These are phyloP conservation scores for Ochlodes sylvanus DNA, from an alignment of 2,888 invertebrate species.

Conservation along the genomic window DNA sequence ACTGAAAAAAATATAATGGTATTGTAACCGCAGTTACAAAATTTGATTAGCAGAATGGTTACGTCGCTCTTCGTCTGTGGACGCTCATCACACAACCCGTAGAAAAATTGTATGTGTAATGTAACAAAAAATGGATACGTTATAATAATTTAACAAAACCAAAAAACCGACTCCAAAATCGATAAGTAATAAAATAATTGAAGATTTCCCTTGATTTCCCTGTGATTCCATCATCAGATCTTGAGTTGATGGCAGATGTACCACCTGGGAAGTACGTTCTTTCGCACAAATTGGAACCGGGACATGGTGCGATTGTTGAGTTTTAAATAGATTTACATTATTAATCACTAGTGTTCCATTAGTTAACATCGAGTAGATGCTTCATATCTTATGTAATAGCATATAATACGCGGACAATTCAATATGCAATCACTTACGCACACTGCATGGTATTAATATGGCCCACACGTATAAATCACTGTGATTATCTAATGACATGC, in stretches of 20 bases:
- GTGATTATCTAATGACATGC: slow-evolving; percentile 38
- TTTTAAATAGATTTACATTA: no score
- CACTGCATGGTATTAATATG: slow-evolving; percentile 27
- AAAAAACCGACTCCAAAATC: no score
- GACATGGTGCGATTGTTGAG: no score
- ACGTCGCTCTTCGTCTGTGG: slow-evolving; percentile 79
- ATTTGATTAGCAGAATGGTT: slow-evolving; percentile 84
- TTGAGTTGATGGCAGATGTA: no score
- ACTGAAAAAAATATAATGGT: slow-evolving; percentile 74
- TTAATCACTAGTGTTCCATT: no score
- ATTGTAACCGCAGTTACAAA: slow-evolving; percentile 84
- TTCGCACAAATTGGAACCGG: background rate
- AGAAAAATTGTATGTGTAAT: slow-evolving; percentile 33
- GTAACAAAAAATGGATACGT: slow-evolving; percentile 54
- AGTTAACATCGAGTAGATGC: background rate
- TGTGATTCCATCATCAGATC: no score
- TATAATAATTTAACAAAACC: no score
- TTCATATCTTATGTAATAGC: slow-evolving; percentile 1
- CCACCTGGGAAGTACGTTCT: no score
- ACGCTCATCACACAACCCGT: slow-evolving; percentile 44
- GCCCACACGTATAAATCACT: slow-evolving; percentile 32
- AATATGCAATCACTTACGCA: slow-evolving; percentile 31
- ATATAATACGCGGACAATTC: slow-evolving; percentile 22
- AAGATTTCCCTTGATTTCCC: no score
- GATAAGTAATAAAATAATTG: no score